Evolutionary conservation across 2,888 invertebrate genomes (phyloP), one percentile per base, ranked within the genome.

Genomic region (Plutella xylostella): DNA sequence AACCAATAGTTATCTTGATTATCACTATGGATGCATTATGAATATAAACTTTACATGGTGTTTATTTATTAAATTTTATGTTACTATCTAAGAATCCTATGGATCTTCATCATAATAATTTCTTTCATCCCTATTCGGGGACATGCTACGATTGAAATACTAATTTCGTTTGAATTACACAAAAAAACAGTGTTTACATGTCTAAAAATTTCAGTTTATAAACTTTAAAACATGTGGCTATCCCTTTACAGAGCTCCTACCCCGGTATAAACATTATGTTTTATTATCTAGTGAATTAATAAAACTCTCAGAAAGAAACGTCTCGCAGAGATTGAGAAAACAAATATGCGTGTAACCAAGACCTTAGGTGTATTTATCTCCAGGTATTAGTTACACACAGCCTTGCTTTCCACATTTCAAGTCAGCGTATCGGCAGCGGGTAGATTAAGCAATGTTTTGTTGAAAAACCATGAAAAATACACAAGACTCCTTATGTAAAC

Each of bases 261-360:
- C 63, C 79, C 66, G 72, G 82, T 56, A 52, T 68, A 64, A 61
- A 69, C 60, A 54, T 61, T 66, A 63, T 55, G 64, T 51, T 66
- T 65, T 59, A 55, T 66, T 62, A 51, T 70, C 72, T 79, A 78
- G 75, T 69, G 67, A 67, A 68, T 72, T 71, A 66, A 68, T 51
- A 72, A 68, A 62, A 61, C 69, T 62, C 61, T 37, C 34, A 65
- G 57, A 57, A 68, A 55, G 55, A 57, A 69, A 69, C 63, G 9
- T 59, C 60, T 63, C 68, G 67, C 68, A 68, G 69, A 62, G 11
- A 58, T 60, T 63, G n/a, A 62, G 55, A 64, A 60, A 65, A 78
- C 80, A 77, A 78, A 74, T 72, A 64, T 68, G 80, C 78, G 65
- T 77, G 80, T 80, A 83, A 80, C 80, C 79, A 74, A 83, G 78